Evolutionary conservation across 2,888 invertebrate genomes (phyloP).

Genomic region (Hetaerina titia): DNA sequence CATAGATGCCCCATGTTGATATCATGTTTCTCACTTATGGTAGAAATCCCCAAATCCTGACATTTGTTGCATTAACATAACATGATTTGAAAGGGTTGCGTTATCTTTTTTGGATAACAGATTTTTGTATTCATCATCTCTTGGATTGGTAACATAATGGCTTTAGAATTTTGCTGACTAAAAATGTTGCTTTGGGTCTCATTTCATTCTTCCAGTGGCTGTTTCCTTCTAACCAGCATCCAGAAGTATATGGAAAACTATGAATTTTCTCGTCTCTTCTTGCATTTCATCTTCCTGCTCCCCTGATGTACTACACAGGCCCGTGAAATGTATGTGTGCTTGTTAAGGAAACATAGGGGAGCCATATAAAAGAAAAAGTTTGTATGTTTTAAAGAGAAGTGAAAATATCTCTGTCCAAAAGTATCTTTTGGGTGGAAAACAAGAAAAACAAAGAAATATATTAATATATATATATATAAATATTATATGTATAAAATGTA

Average conservation of each 20-base stretch:
- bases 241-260: conserved; percentile 39
- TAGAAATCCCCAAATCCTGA: too few species aligned
- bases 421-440: conserved; percentile 62
- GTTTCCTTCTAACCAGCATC: not conserved
- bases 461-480: conserved; percentile 49
- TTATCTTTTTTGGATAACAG: too few species aligned
- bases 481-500: conserved; percentile 60
- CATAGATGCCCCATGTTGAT: too few species aligned
- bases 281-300: conserved; percentile 65
- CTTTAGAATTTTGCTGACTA: too few species aligned
- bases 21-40: too few species aligned
- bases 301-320: conserved; percentile 14
- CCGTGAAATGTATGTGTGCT: conserved; percentile 45
- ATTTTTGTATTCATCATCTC: too few species aligned
- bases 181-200: not conserved
- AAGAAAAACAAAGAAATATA: conserved; percentile 50
- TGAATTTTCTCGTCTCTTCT: conserved; percentile 58
- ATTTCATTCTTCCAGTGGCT: conserved; percentile 37
- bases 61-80: too few species aligned
- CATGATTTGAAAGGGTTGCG: too few species aligned
- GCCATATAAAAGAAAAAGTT: conserved; percentile 30
- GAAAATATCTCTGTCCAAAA: conserved; percentile 52
- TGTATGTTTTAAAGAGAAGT: conserved; percentile 52
- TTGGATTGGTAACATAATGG: too few species aligned
- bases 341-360: not conserved